Evolutionary conservation across 2,797 vertebrate genomes (phyloP).

Genomic region (Menidia menidia): DNA sequence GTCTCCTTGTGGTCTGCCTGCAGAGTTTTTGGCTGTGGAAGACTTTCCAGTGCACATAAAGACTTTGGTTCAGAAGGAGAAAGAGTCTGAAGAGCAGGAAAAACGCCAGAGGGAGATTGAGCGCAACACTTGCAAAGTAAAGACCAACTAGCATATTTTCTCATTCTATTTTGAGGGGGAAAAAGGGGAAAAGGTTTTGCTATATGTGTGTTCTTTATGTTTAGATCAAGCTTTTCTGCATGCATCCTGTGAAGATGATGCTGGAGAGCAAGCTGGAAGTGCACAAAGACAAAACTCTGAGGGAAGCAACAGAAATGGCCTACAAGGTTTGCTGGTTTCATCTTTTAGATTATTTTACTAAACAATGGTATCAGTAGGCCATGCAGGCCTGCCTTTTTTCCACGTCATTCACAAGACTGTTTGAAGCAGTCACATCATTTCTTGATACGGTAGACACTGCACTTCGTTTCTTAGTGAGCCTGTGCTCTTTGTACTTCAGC

Average conservation of each 20-base stretch:
- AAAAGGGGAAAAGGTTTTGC: neutral
- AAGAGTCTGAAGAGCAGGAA: slow-evolving; percentile 96
- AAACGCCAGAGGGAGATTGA: slow-evolving; percentile 98
- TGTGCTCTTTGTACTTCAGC: slow-evolving; percentile 71
- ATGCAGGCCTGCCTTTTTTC: neutral
- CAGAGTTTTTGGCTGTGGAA: slow-evolving; percentile 92
- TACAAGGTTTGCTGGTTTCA: slow-evolving; percentile 86
- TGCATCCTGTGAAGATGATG: slow-evolving; percentile 95
- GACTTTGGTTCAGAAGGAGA: slow-evolving; percentile 92
- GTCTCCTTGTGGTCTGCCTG: slow-evolving; percentile 25
- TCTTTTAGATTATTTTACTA: neutral
- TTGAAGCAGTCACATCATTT: neutral
- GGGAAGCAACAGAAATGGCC: slow-evolving; percentile 94
- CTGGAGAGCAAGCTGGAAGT: slow-evolving; percentile 98
- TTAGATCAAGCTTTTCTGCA: slow-evolving; percentile 98
- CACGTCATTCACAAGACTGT: too few relatives aligned
- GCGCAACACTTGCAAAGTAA: slow-evolving; percentile 98
- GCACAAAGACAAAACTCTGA: slow-evolving; percentile 96
- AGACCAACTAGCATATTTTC: neutral
- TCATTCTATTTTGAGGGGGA: neutral
- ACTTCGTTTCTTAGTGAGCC: neutral
- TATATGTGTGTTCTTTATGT: slow-evolving; percentile 3
- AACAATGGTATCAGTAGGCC: neutral
- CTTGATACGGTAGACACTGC: neutral
- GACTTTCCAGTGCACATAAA: slow-evolving; percentile 97